Conservation (phyloP, 2,888 invertebrate species). For the Drosophila anceps region DNA sequence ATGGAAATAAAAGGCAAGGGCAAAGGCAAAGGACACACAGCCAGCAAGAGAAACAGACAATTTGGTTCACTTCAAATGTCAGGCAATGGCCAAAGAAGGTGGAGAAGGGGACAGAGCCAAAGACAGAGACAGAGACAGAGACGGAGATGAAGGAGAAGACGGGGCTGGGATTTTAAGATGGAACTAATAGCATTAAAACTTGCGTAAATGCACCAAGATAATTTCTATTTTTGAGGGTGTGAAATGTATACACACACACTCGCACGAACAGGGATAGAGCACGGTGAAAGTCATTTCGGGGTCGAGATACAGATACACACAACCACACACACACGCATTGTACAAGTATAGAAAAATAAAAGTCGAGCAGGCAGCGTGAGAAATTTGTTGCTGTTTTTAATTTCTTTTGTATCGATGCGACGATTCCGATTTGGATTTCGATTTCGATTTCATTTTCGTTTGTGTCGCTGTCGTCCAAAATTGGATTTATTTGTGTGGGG, state of each 20-base stretch:
- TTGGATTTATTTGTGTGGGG: conserved; percentile 57
- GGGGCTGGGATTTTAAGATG: conserved; percentile 73
- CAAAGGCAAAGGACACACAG: conserved; percentile 69
- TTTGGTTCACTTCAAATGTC: conserved; percentile 79
- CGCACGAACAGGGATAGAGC: conserved; percentile 27
- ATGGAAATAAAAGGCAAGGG: conserved; percentile 56
- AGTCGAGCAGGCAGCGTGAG: conserved; percentile 68
- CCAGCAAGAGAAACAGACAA: conserved; percentile 64
- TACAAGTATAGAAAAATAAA: conserved; percentile 32
- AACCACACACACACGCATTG: conserved; percentile 9
- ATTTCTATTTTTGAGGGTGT: conserved; percentile 82
- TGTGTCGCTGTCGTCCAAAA: conserved; percentile 55
- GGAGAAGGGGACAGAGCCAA: conserved; percentile 27
- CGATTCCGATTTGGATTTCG: conserved; percentile 68
- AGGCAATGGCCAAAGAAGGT: conserved; percentile 47
- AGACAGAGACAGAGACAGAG: conserved; percentile 23
- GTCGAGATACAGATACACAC: conserved; percentile 60
- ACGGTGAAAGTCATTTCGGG: conserved; percentile 77
- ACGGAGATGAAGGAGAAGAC: conserved; percentile 23
- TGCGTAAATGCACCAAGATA: conserved; percentile 81
- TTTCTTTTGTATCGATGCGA: conserved; percentile 72
- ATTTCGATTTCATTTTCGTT: conserved; percentile 54
- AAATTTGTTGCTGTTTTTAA: conserved; percentile 79
- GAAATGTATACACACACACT: conserved; percentile 65
- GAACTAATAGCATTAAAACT: conserved; percentile 82